Evolutionary conservation across 35 echinoderm and acorn worm genomes (phyloP), one percentile per base, ranked within the genome.

Genomic region (Stichopus chloronotus): DNA sequence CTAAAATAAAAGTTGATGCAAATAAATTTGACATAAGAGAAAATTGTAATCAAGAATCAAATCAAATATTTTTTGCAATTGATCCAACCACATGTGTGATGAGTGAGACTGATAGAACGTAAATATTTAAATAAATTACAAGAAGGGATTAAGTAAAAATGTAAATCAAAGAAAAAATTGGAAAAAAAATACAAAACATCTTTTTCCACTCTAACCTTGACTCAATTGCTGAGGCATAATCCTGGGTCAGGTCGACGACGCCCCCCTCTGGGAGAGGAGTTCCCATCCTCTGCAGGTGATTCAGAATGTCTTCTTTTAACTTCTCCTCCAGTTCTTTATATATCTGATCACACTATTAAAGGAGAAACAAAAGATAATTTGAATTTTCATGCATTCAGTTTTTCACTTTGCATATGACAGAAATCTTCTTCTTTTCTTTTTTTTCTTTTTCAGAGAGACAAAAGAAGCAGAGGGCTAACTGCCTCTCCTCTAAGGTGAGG

Each of bases 181-280:
- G 1, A 61, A 61, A 61, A 61, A 10, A 8, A 61, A 61, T 10
- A 61, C 4, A 4, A 1, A 14, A 61, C 59, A 61, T 61, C 14
- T 43, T 43, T 43, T 43, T 43, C 8, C 14, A 14, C 8, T 74
- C 0, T 74, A 92, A 99, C 97, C 97, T 99, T 90, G 97, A 99
- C 84, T 99, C 97, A 0, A 99, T 14, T 14, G 65, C 97, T 59
- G 97, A 99, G 53, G 91, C 78, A 83, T 96, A 96, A 74, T 99
- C 97, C 19, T 92, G 93, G 65, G 57, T 96, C 23, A 99, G 83
- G 78, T 96, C 95, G 10, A 99, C 78, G 43, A 92, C 77, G 4
- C 92, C 97, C 76, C 94, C 65, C 5, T 87, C 79, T 52, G 97
- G 97, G n/a, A 99, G 82, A 25, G 97, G 95, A 52, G 97, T 95